Evolutionary conservation across 2,888 invertebrate genomes (phyloP).

Genomic region (Eupithecia insigniata): DNA sequence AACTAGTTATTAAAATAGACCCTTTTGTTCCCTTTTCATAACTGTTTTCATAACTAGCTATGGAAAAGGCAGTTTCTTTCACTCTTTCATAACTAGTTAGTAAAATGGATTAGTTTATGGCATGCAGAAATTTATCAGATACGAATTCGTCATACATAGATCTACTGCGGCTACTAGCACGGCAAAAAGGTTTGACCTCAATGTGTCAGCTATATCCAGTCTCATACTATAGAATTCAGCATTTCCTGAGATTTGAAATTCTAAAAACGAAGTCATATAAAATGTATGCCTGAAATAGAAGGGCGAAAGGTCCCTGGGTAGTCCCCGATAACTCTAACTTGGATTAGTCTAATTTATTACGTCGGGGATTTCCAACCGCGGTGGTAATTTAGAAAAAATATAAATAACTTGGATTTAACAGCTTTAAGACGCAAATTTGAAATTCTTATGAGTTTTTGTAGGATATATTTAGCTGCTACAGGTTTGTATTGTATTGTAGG

Average conservation of each 20-base stretch:
- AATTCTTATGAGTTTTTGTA: background rate
- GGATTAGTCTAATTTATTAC: conserved; percentile 36
- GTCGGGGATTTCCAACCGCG: conserved; percentile 15
- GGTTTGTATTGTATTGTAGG: too few relatives aligned
- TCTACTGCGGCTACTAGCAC: background rate
- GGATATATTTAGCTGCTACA: background rate
- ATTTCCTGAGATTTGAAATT: conserved; percentile 20
- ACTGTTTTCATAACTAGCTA: too few relatives aligned
- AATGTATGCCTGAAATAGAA: conserved; percentile 33
- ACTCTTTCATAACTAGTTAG: too few relatives aligned
- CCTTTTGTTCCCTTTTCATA: too few relatives aligned
- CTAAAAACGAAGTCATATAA: conserved; percentile 24
- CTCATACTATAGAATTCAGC: conserved; percentile 1
- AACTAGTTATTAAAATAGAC: too few relatives aligned
- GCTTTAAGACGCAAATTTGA: background rate
- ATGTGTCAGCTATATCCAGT: conserved; percentile 6
- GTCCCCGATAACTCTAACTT: conserved; percentile 24
- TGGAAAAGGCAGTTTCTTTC: too few relatives aligned
- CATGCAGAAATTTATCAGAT: too few relatives aligned
- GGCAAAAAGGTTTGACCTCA: conserved; percentile 12
- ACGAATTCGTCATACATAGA: too few relatives aligned
- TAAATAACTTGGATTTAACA: conserved; percentile 1
- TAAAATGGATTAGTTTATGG: too few relatives aligned
- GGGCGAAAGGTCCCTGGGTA: conserved; percentile 30
- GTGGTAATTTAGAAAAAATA: background rate